Conservation (phyloP, 2,888 invertebrate genomes). For the Eubasilissa splendida region DNA sequence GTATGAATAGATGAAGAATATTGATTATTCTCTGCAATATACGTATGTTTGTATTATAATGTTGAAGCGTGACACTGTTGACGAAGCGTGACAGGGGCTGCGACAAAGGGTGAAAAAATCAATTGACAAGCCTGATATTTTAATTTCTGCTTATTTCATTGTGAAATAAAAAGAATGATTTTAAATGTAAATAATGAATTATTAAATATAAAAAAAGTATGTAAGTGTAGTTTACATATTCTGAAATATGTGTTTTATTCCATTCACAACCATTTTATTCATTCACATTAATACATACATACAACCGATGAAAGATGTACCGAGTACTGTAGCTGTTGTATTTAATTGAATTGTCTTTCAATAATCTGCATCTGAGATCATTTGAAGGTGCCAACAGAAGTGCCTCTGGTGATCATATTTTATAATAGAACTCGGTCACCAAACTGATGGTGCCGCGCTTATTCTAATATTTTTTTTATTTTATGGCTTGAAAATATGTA, state of each 20-base stretch:
- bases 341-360: not conserved
- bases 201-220: conserved; percentile 56
- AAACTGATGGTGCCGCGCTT: too few species aligned
- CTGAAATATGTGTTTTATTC: conserved; percentile 56
- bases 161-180: conserved; percentile 53
- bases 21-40: conserved; percentile 29
- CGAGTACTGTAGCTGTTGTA: not conserved
- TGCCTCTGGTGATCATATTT: not conserved
- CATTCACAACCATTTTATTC: conserved; percentile 52
- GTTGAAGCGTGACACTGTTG: not conserved
- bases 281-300: not conserved
- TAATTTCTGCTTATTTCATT: conserved; percentile 47
- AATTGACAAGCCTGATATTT: conserved; percentile 49
- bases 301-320: not conserved
- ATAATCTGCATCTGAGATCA: not conserved
- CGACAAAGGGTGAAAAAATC: conserved; percentile 28
- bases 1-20: not conserved
- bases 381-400: not conserved
- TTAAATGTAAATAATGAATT: conserved; percentile 55
- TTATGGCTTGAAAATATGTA: too few species aligned
- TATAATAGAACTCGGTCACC: too few species aligned
- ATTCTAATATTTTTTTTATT: too few species aligned
- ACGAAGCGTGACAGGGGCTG: not conserved
- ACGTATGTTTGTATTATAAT: conserved; percentile 34
- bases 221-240: conserved; percentile 58